Evolutionary conservation across 1,140 invertebrate species (phyloP).

Genomic region (Scaptomyza graminum): DNA sequence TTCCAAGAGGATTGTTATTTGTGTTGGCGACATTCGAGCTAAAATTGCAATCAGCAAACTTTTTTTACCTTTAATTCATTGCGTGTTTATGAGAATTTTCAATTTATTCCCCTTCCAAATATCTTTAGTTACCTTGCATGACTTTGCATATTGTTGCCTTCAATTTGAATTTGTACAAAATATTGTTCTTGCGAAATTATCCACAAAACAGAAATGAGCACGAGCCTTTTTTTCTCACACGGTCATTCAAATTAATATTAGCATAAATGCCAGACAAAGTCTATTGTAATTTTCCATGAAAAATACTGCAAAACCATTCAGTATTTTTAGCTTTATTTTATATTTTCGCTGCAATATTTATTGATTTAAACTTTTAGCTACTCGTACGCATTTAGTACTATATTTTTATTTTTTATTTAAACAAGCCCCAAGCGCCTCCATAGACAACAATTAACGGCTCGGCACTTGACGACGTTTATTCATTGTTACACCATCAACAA

Average conservation of each 20-base stretch:
- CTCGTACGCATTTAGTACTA: slow-evolving; percentile 29
- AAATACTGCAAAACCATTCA: slow-evolving; percentile 45
- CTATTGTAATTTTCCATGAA: slow-evolving; percentile 78
- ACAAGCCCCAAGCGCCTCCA: slow-evolving; percentile 67
- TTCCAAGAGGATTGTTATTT: too few species aligned
- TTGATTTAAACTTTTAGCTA: slow-evolving; percentile 81
- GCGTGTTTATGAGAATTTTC: slow-evolving; percentile 1
- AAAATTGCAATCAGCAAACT: too few species aligned
- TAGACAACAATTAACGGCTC: slow-evolving; percentile 64
- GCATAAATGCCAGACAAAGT: slow-evolving; percentile 57
- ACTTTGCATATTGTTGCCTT: slow-evolving; percentile 13
- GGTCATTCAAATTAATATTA: slow-evolving; percentile 76
- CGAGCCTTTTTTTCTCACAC: slow-evolving; percentile 75
- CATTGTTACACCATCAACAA: slow-evolving; percentile 65
- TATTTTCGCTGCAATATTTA: slow-evolving; percentile 59
- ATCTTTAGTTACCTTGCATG: background rate
- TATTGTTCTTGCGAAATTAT: slow-evolving; percentile 33
- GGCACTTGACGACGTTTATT: slow-evolving; percentile 58
- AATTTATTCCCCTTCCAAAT: too few species aligned
- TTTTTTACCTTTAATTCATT: background rate
- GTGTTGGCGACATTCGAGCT: too few species aligned
- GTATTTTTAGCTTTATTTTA: slow-evolving; percentile 32
- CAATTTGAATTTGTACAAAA: background rate
- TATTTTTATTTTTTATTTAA: slow-evolving; percentile 49
- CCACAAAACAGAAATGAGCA: slow-evolving; percentile 47